Evolutionary conservation across 2,797 vertebrate species (phyloP).

Genomic region (Kryptolebias ocellatus): DNA sequence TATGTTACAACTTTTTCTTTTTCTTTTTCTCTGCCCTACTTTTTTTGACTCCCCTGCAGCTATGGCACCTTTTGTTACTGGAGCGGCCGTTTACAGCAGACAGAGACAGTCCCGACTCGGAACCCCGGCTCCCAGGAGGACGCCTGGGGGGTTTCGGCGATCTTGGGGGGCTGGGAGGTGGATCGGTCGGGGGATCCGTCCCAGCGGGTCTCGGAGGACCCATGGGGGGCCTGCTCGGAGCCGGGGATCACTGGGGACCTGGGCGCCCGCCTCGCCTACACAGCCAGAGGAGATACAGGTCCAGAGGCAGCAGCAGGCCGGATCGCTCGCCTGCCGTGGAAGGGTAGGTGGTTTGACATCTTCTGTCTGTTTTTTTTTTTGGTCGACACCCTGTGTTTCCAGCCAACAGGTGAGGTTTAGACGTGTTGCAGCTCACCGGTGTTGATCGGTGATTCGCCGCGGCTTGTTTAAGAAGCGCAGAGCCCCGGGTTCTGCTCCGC

Average conservation of each 20-base stretch:
- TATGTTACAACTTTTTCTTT: background rate
- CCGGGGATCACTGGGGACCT: slow-evolving; percentile 89
- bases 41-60: slow-evolving; percentile 66
- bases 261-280: slow-evolving; percentile 88
- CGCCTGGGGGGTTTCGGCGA: slow-evolving; percentile 70
- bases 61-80: slow-evolving; percentile 88
- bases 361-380: background rate
- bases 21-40: slow-evolving; percentile 2
- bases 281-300: slow-evolving; percentile 86
- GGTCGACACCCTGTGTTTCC: slow-evolving; percentile 8
- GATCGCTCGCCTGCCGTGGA: slow-evolving; percentile 94
- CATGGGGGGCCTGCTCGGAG: slow-evolving; percentile 74
- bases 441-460: slow-evolving; percentile 6
- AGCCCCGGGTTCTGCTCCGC: background rate
- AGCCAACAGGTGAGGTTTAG: background rate
- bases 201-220: slow-evolving; percentile 78
- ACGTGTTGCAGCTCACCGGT: background rate
- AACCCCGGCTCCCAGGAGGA: slow-evolving; percentile 86
- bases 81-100: slow-evolving; percentile 88
- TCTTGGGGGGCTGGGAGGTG: slow-evolving; percentile 75
- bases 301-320: slow-evolving; percentile 89
- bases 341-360: slow-evolving; percentile 78
- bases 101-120: slow-evolving; percentile 84
- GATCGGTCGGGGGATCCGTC: slow-evolving; percentile 77
- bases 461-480: background rate